These are phyloP conservation scores for Xestia c-nigrum DNA, from an alignment of 2,888 invertebrate species.

Conservation along the genomic window DNA sequence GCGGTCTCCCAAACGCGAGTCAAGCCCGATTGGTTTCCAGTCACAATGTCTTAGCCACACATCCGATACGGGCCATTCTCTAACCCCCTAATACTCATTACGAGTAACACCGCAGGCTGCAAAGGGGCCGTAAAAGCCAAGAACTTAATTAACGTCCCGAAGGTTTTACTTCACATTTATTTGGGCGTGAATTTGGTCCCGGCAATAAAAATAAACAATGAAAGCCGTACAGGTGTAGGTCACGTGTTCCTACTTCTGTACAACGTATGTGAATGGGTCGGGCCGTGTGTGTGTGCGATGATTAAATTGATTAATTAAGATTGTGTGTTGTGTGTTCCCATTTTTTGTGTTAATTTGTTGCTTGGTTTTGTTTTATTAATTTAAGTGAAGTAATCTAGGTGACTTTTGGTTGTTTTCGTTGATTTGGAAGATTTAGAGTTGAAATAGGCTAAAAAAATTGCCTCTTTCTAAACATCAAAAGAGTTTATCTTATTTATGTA, in stretches of 20 bases:
- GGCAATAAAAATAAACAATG: constrained; percentile 87
- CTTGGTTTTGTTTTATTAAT: constrained; percentile 15
- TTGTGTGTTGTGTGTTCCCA: constrained; percentile 40
- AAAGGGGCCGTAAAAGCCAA: constrained; percentile 82
- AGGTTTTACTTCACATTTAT: constrained; percentile 83
- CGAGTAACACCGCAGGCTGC: constrained; percentile 73
- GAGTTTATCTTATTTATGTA: too few species aligned
- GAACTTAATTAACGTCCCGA: constrained; percentile 86
- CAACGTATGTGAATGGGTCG: constrained; percentile 26
- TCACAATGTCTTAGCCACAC: constrained; percentile 70
- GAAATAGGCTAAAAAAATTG: too few species aligned
- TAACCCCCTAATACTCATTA: constrained; percentile 79
- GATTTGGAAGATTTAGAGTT: neutral
- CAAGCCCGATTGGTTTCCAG: constrained; percentile 68
- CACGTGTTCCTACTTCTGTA: constrained; percentile 52
- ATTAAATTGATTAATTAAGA: constrained; percentile 61
- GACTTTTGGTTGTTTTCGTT: neutral
- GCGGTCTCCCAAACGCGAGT: constrained; percentile 60
- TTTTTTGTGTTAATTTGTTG: constrained; percentile 25
- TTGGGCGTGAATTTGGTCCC: constrained; percentile 84
- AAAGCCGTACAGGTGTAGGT: constrained; percentile 70
- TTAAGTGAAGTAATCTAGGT: constrained; percentile 16
- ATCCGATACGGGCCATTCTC: constrained; percentile 70
- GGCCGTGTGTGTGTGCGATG: constrained; percentile 35
- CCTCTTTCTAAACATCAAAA: neutral